These are phyloP conservation scores for Cyclophora punctaria DNA, from an alignment of 2,888 invertebrate genomes.

Conservation along the genomic window DNA sequence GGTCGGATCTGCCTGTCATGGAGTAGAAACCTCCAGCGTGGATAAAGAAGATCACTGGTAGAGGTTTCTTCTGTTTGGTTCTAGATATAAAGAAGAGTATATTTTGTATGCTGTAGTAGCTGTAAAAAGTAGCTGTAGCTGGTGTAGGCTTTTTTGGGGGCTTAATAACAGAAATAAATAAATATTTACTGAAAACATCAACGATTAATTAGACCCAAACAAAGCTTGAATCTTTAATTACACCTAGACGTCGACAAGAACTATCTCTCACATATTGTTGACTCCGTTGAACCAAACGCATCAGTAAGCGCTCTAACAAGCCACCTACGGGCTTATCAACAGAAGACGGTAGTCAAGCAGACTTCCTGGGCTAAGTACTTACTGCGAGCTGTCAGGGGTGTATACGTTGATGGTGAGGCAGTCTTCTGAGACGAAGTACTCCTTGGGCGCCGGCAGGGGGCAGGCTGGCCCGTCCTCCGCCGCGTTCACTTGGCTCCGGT, in stretches of 20 bases:
- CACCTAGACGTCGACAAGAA: too few species aligned
- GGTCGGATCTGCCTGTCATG: conserved; percentile 75
- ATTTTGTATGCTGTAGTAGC: too few species aligned
- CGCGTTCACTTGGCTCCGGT: conserved; percentile 71
- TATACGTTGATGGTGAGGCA: conserved; percentile 80
- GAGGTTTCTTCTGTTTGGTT: conserved; percentile 8
- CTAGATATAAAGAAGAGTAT: too few species aligned
- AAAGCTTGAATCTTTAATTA: too few species aligned
- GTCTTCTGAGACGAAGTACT: conserved; percentile 72
- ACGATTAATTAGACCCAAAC: too few species aligned
- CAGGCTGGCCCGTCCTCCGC: conserved; percentile 76
- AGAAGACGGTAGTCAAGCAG: neutral
- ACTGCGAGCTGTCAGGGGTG: conserved; percentile 35
- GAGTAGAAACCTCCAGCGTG: conserved; percentile 81
- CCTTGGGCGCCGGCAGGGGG: conserved; percentile 53
- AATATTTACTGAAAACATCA: too few species aligned
- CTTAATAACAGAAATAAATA: too few species aligned
- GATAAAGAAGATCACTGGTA: conserved; percentile 80
- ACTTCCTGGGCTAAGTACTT: neutral
- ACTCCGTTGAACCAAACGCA: too few species aligned
- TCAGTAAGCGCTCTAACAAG: too few species aligned
- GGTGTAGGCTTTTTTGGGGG: too few species aligned
- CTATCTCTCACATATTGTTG: neutral
- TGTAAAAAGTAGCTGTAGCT: too few species aligned
- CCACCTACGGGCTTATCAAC: neutral